Conservation (phyloP, 2,888 invertebrate species). For the Neoitamus cyanurus region DNA sequence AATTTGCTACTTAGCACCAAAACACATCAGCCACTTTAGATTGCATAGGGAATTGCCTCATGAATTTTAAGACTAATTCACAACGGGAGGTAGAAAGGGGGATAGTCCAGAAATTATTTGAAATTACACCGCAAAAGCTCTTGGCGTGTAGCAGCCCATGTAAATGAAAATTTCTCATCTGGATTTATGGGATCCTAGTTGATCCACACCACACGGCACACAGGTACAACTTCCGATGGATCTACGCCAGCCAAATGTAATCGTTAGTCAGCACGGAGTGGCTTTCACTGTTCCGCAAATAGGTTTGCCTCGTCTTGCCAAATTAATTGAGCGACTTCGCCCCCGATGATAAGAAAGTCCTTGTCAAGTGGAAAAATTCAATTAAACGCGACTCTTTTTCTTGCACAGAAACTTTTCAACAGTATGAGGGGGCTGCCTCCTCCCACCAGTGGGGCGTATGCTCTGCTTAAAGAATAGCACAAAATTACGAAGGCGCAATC, state of each 20-base stretch:
- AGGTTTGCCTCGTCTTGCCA: neutral
- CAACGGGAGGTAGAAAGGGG: neutral
- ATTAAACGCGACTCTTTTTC: neutral
- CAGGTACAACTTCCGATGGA: neutral
- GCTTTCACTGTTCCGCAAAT: neutral
- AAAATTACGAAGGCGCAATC: neutral
- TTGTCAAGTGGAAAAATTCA: neutral
- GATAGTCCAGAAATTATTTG: neutral
- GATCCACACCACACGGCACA: too few species aligned
- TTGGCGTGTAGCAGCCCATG: neutral
- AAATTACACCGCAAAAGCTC: neutral
- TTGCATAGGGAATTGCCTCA: neutral
- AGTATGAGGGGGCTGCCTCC: neutral
- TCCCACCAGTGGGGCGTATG: too few species aligned
- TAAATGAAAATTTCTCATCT: neutral
- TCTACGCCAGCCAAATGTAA: neutral
- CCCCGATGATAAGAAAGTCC: neutral
- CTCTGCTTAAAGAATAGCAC: neutral
- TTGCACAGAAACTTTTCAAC: neutral
- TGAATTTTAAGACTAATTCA: neutral
- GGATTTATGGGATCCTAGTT: neutral
- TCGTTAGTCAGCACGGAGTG: neutral
- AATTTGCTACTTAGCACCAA: neutral
- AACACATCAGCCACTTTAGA: neutral
- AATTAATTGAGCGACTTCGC: neutral